Evolutionary conservation across 2,888 invertebrate genomes (phyloP).

Genomic region (Ophion ellenae): DNA sequence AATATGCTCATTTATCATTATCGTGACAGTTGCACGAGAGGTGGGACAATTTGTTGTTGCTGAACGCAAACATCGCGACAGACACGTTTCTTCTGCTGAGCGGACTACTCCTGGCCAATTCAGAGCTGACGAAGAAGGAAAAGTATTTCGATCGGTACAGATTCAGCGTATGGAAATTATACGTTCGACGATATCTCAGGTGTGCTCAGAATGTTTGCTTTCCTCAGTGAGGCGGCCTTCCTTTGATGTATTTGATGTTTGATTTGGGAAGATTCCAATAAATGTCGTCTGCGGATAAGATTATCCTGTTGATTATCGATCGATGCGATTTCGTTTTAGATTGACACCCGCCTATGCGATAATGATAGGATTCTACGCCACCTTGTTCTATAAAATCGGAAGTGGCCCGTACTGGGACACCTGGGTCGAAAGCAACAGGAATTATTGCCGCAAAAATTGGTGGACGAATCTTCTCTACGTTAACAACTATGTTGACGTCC

Average conservation of each 20-base stretch:
- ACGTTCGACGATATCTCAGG: slow-evolving; percentile 89
- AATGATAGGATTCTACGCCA: slow-evolving; percentile 90
- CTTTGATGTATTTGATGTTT: not conserved
- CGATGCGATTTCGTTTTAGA: slow-evolving; percentile 82
- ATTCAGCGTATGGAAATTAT: slow-evolving; percentile 87
- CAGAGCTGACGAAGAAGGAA: slow-evolving; percentile 69
- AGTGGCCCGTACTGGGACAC: slow-evolving; percentile 90
- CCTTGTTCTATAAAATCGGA: slow-evolving; percentile 88
- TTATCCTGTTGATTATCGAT: not conserved
- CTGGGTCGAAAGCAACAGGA: slow-evolving; percentile 83
- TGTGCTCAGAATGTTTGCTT: slow-evolving; percentile 74
- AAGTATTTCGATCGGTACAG: slow-evolving; percentile 64
- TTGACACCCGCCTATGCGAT: slow-evolving; percentile 91
- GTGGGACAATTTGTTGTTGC: slow-evolving; percentile 76
- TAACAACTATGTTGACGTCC: slow-evolving; percentile 81
- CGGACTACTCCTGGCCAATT: slow-evolving; percentile 78
- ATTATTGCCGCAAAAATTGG: slow-evolving; percentile 81
- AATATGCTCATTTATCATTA: not conserved
- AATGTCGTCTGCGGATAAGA: not conserved
- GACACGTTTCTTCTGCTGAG: slow-evolving; percentile 81
- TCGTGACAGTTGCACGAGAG: slow-evolving; percentile 74
- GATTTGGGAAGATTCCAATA: not conserved
- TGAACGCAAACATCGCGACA: slow-evolving; percentile 80
- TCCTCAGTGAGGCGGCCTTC: not conserved
- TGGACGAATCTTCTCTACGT: slow-evolving; percentile 83